Conservation (phyloP, 37 sponge, comb jelly and placozoan species). For the Bolinopsis microptera region DNA sequence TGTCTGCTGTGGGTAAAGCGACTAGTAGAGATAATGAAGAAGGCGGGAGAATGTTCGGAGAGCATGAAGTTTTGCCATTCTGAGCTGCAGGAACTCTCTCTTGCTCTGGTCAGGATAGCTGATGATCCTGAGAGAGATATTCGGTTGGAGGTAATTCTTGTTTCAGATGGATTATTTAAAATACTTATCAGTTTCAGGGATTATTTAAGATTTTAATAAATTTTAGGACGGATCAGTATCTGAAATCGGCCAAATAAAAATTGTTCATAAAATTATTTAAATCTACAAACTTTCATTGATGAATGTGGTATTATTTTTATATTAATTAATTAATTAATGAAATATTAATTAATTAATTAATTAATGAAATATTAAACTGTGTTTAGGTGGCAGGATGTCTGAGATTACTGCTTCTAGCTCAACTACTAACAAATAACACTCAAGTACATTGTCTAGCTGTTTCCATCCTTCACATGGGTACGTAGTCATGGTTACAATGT, state of each 20-base stretch:
- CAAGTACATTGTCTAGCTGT: constrained; percentile 12
- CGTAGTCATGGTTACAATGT: too few relatives aligned
- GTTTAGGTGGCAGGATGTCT: constrained; percentile 25
- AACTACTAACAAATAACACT: neutral
- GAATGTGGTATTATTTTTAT: too few relatives aligned
- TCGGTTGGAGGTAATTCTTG: neutral
- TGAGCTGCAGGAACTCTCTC: constrained; percentile 11
- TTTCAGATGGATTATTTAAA: too few relatives aligned
- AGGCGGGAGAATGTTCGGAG: constrained; percentile 26
- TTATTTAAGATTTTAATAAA: too few relatives aligned
- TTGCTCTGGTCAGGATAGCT: constrained; percentile 28
- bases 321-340: too few relatives aligned
- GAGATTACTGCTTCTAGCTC: constrained; percentile 7
- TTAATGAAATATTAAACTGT: too few relatives aligned
- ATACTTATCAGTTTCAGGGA: too few relatives aligned
- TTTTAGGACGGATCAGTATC: too few relatives aligned
- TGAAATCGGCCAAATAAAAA: too few relatives aligned
- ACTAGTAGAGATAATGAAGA: constrained; percentile 52
- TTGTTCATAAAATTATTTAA: too few relatives aligned
- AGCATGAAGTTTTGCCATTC: constrained; percentile 11
- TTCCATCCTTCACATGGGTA: constrained; percentile 13
- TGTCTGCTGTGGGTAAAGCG: constrained; percentile 46
- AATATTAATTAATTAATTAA: too few relatives aligned
- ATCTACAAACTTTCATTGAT: too few relatives aligned
- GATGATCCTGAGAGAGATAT: constrained; percentile 26